These are phyloP conservation scores for Aulostomus chinensis DNA, from an alignment of 2,797 vertebrate genomes.

Conservation along the genomic window DNA sequence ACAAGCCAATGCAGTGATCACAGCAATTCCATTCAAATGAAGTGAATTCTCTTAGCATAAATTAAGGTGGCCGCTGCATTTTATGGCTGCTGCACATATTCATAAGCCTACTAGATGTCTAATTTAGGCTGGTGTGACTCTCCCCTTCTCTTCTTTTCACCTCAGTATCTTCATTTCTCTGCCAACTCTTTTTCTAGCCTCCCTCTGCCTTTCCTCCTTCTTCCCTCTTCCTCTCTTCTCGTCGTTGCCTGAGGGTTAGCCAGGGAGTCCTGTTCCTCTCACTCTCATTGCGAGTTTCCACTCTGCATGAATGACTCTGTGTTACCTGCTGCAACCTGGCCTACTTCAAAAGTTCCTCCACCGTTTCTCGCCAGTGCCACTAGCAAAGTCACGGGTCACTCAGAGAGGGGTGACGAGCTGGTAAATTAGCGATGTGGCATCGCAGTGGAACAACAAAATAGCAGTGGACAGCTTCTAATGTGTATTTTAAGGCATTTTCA, in stretches of 20 bases:
- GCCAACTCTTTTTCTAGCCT: constrained; percentile 2
- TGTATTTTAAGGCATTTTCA: constrained; percentile 15
- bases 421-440: constrained; percentile 40
- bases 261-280: constrained; percentile 55
- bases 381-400: constrained; percentile 68
- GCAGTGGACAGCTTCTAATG: constrained; percentile 8
- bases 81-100: too few relatives aligned
- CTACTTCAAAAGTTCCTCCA: constrained; percentile 61
- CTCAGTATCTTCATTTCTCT: constrained; percentile 1
- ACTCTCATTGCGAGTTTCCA: constrained; percentile 38
- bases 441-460: too few relatives aligned
- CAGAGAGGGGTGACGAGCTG: constrained; percentile 31
- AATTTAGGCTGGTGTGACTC: constrained; percentile 9
- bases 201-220: neutral
- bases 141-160: neutral
- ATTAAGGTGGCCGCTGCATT: too few relatives aligned
- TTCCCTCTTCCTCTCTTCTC: neutral
- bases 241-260: constrained; percentile 37
- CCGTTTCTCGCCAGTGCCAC: constrained; percentile 47
- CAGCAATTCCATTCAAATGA: neutral
- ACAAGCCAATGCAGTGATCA: neutral
- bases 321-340: constrained; percentile 73
- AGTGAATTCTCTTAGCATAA: neutral
- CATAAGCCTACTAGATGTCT: neutral
- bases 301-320: constrained; percentile 57